phyloP scores from a whole-genome alignment of 30 jellyfish, hydroid and myxozoan species.

The Cassiopea xamachana region DNA sequence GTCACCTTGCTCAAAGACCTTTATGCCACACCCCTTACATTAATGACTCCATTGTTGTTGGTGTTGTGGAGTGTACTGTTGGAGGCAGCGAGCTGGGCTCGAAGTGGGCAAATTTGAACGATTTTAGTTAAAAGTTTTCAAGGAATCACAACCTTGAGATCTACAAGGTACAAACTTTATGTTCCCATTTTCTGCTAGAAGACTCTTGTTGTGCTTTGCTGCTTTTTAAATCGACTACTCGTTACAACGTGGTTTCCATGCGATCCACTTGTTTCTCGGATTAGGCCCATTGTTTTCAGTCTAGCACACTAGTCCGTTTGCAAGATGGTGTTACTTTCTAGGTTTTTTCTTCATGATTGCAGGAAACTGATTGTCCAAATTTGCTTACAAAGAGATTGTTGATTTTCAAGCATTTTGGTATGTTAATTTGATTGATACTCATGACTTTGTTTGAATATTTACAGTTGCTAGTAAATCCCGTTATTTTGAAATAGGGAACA shows the following conservation, averaged over 20 bases:
- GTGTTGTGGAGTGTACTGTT: not conserved
- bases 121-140: slow-evolving; percentile 6
- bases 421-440: not conserved
- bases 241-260: not conserved
- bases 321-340: not conserved
- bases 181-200: not conserved
- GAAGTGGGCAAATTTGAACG: slow-evolving; percentile 44
- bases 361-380: slow-evolving; percentile 56
- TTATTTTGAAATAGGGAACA: too few species aligned
- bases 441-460: too few species aligned
- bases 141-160: not conserved
- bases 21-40: too few species aligned
- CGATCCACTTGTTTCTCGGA: not conserved
- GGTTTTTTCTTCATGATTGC: not conserved
- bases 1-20: too few species aligned
- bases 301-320: not conserved
- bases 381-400: slow-evolving; percentile 20
- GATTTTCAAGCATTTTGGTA: not conserved
- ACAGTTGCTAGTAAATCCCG: too few species aligned
- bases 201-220: not conserved
- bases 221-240: not conserved
- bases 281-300: not conserved
- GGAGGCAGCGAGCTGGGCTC: not conserved
- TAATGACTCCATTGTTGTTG: not conserved
- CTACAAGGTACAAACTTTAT: not conserved